phyloP scores from a whole-genome alignment of 2,797 vertebrate species.

The Ctenopoma multispine region DNA sequence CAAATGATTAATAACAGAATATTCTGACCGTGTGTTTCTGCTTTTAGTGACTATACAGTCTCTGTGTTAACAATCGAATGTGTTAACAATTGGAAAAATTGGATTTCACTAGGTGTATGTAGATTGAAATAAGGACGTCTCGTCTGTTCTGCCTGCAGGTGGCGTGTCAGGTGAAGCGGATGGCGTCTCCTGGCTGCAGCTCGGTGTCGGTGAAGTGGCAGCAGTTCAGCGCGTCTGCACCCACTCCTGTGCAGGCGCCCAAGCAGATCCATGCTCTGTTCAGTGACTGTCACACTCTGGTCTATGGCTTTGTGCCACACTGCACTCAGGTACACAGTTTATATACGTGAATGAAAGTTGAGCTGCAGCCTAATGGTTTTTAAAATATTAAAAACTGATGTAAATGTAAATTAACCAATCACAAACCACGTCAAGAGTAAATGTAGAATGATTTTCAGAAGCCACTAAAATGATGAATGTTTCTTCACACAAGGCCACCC shows the following conservation, averaged over 20 bases:
- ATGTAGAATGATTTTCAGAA: no score
- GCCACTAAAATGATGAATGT: not conserved
- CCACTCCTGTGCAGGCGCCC: conserved; percentile 87
- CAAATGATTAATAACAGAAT: not conserved
- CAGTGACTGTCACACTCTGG: conserved; percentile 83
- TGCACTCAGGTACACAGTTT: conserved; percentile 85
- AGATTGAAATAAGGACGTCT: not conserved
- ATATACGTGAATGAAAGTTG: not conserved
- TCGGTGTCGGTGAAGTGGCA: conserved; percentile 92
- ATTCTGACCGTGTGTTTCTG: not conserved
- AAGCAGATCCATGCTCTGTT: conserved; percentile 87
- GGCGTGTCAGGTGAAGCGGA: conserved; percentile 78
- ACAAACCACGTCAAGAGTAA: not conserved
- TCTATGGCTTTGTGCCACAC: conserved; percentile 89
- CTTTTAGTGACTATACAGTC: no score
- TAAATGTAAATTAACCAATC: not conserved
- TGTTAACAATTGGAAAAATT: no score
- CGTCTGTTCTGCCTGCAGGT: conserved; percentile 73
- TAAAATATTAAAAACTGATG: not conserved
- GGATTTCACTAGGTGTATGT: no score
- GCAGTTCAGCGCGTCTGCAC: conserved; percentile 74
- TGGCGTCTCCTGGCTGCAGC: conserved; percentile 85
- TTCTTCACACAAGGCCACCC: conserved; percentile 81
- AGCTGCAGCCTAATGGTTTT: not conserved
- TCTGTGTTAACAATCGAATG: no score